Evolutionary conservation across 2,888 invertebrate genomes (phyloP).

Genomic region (Oconnorella tubifera): DNA sequence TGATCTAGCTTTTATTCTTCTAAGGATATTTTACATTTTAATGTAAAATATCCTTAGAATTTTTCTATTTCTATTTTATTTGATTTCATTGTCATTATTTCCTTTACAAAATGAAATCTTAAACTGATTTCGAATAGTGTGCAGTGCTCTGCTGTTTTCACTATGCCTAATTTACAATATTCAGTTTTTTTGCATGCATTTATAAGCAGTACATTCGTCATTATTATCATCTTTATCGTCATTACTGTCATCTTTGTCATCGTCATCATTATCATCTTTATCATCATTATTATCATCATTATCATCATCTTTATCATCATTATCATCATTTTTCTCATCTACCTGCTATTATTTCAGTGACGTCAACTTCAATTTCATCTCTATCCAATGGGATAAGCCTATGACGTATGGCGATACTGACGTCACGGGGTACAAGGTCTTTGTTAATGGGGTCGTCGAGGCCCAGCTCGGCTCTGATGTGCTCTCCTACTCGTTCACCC

Average conservation of each 20-base stretch:
- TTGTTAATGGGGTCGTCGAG: constrained; percentile 55
- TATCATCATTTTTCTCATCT: background rate
- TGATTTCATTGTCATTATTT: too few species aligned
- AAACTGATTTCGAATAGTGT: too few species aligned
- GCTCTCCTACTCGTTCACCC: constrained; percentile 50
- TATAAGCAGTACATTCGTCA: too few species aligned
- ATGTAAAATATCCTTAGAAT: too few species aligned
- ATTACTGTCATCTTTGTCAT: background rate
- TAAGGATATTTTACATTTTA: too few species aligned
- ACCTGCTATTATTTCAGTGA: constrained; percentile 44
- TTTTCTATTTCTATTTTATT: too few species aligned
- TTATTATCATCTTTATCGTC: background rate
- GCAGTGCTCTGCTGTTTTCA: too few species aligned
- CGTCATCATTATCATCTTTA: constrained; percentile 4
- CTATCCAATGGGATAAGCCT: constrained; percentile 56
- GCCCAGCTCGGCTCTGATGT: constrained; percentile 49
- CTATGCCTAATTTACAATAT: too few species aligned
- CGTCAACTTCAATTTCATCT: constrained; percentile 56
- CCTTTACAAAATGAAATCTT: too few species aligned
- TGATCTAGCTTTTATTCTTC: too few species aligned
- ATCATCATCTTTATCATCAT: background rate
- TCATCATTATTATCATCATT: constrained; percentile 9
- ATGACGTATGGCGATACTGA: constrained; percentile 51
- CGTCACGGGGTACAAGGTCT: constrained; percentile 55
- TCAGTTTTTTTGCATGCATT: too few species aligned